These are phyloP conservation scores for Temnopleurus reevesii DNA, from an alignment of 53 echinoderm and acorn worm genomes.

Conservation along the genomic window DNA sequence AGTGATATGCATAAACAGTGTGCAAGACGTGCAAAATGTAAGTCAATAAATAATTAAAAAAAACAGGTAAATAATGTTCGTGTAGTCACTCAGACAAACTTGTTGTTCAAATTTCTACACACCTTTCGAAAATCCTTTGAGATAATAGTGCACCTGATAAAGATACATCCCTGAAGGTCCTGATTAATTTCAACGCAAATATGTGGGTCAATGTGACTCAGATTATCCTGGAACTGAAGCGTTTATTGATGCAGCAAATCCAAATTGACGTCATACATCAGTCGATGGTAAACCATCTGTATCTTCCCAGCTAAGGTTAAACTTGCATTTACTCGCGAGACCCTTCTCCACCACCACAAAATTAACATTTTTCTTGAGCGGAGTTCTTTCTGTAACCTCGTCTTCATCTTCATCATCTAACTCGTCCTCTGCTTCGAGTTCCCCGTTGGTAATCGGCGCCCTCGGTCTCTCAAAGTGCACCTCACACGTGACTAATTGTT, in stretches of 20 bases:
- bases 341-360: slow-evolving; percentile 31
- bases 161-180: no score
- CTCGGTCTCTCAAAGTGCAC: slow-evolving; percentile 23
- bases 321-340: slow-evolving; percentile 33
- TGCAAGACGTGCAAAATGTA: no score
- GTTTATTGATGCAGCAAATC: neutral
- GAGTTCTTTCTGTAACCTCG: slow-evolving; percentile 57
- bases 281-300: slow-evolving; percentile 55
- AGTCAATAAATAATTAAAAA: no score
- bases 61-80: no score
- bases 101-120: no score
- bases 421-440: slow-evolving; percentile 38
- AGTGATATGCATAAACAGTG: no score
- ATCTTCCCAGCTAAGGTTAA: slow-evolving; percentile 53
- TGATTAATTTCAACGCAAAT: no score
- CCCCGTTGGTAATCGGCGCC: slow-evolving; percentile 4
- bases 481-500: slow-evolving; percentile 44
- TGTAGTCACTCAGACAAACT: no score
- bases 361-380: slow-evolving; percentile 47
- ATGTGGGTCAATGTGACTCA: no score
- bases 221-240: no score
- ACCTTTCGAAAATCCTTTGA: no score
- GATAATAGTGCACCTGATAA: no score
- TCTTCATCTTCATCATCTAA: slow-evolving; percentile 49
- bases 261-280: slow-evolving; percentile 39